Evolutionary conservation across 1,140 invertebrate species (phyloP).

Genomic region (Ceratina calcarata): DNA sequence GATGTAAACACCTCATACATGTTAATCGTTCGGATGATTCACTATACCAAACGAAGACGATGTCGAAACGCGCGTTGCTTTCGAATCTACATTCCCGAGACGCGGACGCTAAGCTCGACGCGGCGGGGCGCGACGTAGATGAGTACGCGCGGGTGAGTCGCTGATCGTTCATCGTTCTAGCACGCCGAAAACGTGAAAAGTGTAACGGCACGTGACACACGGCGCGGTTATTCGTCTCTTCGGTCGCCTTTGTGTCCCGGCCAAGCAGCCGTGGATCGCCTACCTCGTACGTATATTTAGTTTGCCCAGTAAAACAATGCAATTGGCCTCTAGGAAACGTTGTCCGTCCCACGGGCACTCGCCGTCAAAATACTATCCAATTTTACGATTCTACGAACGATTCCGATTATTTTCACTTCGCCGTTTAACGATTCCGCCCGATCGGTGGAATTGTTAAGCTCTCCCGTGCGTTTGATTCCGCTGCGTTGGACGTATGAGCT

Average conservation of each 20-base stretch:
- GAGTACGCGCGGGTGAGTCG: not conserved
- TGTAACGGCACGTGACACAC: constrained; percentile 71
- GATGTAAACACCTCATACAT: not conserved
- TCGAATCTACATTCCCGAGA: constrained; percentile 2
- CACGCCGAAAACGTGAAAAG: constrained; percentile 67
- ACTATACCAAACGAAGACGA: not conserved
- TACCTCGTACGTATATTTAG: constrained; percentile 75
- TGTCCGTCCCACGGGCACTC: constrained; percentile 31
- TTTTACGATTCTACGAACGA: constrained; percentile 45
- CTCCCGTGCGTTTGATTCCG: not conserved
- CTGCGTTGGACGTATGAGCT: too few species aligned
- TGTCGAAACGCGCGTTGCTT: not conserved
- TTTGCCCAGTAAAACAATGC: constrained; percentile 73
- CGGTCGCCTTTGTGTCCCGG: constrained; percentile 66
- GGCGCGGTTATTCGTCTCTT: constrained; percentile 42
- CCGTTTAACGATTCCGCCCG: not conserved
- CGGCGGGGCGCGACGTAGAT: not conserved
- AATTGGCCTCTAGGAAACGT: constrained; percentile 72
- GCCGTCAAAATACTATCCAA: constrained; percentile 43
- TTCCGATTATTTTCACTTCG: constrained; percentile 14
- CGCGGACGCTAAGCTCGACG: not conserved
- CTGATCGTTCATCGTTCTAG: constrained; percentile 36
- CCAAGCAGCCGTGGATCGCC: constrained; percentile 71
- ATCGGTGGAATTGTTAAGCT: not conserved
- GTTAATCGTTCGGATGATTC: constrained; percentile 8